Evolutionary conservation across 2,797 vertebrate species (phyloP).

Genomic region (Morelia viridis): DNA sequence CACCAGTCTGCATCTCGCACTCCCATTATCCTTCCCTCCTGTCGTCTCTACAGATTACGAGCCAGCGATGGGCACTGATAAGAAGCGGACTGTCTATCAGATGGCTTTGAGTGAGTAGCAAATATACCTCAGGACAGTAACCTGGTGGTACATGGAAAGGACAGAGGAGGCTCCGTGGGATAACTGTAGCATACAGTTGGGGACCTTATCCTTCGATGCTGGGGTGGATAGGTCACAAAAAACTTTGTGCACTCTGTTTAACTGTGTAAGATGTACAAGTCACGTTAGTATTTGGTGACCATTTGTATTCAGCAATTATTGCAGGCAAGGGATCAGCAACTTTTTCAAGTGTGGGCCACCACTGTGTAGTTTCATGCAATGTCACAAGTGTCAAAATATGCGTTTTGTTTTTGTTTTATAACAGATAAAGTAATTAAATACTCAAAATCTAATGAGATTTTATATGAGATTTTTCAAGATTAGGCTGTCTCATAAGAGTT

Average conservation of each 20-base stretch:
- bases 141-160: background rate
- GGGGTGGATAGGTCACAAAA: background rate
- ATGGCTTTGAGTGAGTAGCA: conserved; percentile 90
- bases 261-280: background rate
- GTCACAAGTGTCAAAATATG: background rate
- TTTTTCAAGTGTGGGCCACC: background rate
- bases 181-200: too few relatives aligned
- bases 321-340: background rate
- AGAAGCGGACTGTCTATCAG: conserved; percentile 95
- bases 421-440: background rate
- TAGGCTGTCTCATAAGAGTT: background rate
- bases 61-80: conserved; percentile 86
- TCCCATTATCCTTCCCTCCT: conserved; percentile 12
- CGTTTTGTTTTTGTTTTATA: too few relatives aligned
- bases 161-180: background rate
- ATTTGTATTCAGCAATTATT: background rate
- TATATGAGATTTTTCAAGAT: background rate
- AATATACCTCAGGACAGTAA: background rate
- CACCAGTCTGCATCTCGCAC: background rate
- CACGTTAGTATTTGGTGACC: background rate
- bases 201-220: background rate
- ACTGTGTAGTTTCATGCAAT: background rate
- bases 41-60: conserved; percentile 80
- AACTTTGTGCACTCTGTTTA: background rate
- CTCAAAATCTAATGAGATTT: background rate